Base-by-base conservation (phyloP, 1,140 invertebrate genomes). In the Rhysida immarginata region DNA sequence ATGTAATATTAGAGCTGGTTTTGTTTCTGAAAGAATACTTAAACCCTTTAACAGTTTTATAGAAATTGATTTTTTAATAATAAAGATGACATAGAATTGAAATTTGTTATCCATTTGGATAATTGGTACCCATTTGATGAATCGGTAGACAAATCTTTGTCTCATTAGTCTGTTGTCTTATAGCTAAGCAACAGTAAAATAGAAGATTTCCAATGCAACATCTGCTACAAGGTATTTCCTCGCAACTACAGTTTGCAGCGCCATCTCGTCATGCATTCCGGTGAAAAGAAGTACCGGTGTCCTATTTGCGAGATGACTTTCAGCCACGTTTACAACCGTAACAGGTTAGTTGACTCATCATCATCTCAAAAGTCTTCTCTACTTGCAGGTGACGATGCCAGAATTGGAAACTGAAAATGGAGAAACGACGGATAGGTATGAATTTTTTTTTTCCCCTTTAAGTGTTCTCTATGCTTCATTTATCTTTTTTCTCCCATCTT, bases 191-290 rank as follows among this genome's bases (percentile, higher is more conserved):
- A 16, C 29, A 16, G 29, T 16, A 35, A 35, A 16, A 35, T 16
- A 16, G 26, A 27, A 16, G 26, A 59, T 35, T 60, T 55, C 45
- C 16, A 46, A 44, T 60, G 59, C 63, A 0, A 66, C 64, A 57
- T 73, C 64, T 64, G 63, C 63, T 56, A 65, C 3, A 70, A 69
- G 57, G 64, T 62, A n/a, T 75, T 75, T 65, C 72, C 69, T 2
- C 59, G 70, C 16, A 68, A 64, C 54, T 73, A 73, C 61, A 71
- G 69, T 59, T 59, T 74, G 14, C 71, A 71, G 51, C 65, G 71
- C 18, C 73, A 74, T 55, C 56, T 61, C 18, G 56, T 72, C 26
- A 66, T 70, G 50, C 72, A 74, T 61, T 65, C 65, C 2, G 65
- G 65, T n/a, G 66, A 66, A 11, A 71, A 72, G 55, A 64, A 66